Evolutionary conservation across 2,113 vertebrate genomes (phyloP).

Genomic region (Taurulus bubalis): DNA sequence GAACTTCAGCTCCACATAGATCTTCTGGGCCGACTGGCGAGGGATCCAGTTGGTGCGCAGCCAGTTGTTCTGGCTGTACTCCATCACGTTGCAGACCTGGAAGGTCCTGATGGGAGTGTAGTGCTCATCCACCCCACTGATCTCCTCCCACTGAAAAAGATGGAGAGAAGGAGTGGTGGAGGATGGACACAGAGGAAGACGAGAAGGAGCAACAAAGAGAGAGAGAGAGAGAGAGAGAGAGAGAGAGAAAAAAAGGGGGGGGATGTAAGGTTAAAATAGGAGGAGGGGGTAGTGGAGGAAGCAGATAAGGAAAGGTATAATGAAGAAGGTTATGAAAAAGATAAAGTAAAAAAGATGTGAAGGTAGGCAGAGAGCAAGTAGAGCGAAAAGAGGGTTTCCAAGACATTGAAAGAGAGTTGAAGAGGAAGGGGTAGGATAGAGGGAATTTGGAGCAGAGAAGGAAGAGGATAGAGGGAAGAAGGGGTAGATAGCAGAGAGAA

Average conservation of each 20-base stretch:
- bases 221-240: conserved; percentile 23
- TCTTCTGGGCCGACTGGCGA: conserved; percentile 95
- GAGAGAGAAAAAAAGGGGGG: conserved; percentile 2
- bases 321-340: conserved; percentile 11
- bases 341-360: conserved; percentile 14
- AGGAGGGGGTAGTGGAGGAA: not conserved
- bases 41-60: conserved; percentile 98
- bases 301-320: not conserved
- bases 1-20: conserved; percentile 98
- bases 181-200: conserved; percentile 47
- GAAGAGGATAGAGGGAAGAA: conserved; percentile 54
- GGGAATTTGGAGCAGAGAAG: conserved; percentile 27
- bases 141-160: conserved; percentile 95
- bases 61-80: conserved; percentile 99
- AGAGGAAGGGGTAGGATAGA: conserved; percentile 16
- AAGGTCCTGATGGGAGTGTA: conserved; percentile 99
- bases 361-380: not conserved
- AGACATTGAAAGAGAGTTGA: conserved; percentile 24
- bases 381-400: not conserved
- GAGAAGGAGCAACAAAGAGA: conserved; percentile 31
- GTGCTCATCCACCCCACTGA: conserved; percentile 97
- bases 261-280: conserved; percentile 11
- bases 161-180: conserved; percentile 48
- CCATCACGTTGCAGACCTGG: conserved; percentile 99
- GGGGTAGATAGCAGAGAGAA: conserved; percentile 56